Percentiles rank a stretch among this genome's conserved stretches.
Evolutionary conservation across 2,113 vertebrate genomes (phyloP).

Genomic region (Malurus melanocephalus): DNA sequence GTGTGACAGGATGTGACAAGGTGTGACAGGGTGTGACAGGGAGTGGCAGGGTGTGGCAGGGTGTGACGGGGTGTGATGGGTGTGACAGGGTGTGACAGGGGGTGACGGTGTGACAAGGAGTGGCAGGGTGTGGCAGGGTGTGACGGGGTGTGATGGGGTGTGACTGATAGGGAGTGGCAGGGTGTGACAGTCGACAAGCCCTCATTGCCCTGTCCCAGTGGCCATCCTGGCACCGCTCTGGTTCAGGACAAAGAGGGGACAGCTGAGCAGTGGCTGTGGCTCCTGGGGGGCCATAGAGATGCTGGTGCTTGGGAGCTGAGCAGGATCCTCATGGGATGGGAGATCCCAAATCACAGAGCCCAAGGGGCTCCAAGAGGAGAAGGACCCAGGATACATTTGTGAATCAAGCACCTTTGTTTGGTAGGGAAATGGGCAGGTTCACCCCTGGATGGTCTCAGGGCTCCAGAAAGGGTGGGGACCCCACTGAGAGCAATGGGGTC

Average conservation of each 20-base stretch:
- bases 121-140: no score
- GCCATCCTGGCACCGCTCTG: fast-evolving
- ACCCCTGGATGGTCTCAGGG: fast-evolving
- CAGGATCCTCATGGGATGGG: neutral
- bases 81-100: no score
- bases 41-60: no score
- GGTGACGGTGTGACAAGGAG: no score
- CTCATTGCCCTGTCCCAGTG: fast-evolving
- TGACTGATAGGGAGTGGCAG: no score
- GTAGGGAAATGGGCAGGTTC: fast-evolving
- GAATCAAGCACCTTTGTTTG: neutral
- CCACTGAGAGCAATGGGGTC: fast-evolving
- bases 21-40: no score
- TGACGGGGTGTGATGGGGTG: no score
- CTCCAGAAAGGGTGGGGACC: fast-evolving
- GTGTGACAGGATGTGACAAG: no score
- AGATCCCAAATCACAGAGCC: neutral
- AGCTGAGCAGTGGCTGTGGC: fast-evolving
- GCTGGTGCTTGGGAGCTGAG: neutral
- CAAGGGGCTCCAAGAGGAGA: no score
- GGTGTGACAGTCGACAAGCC: neutral
- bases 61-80: no score
- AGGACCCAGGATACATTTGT: fast-evolving
- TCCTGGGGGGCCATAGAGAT: fast-evolving
- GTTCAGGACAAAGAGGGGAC: no score